These are phyloP conservation scores for Phacellophora camtschatica DNA, from an alignment of 30 jellyfish, hydroid and myxozoan species.

Conservation along the genomic window DNA sequence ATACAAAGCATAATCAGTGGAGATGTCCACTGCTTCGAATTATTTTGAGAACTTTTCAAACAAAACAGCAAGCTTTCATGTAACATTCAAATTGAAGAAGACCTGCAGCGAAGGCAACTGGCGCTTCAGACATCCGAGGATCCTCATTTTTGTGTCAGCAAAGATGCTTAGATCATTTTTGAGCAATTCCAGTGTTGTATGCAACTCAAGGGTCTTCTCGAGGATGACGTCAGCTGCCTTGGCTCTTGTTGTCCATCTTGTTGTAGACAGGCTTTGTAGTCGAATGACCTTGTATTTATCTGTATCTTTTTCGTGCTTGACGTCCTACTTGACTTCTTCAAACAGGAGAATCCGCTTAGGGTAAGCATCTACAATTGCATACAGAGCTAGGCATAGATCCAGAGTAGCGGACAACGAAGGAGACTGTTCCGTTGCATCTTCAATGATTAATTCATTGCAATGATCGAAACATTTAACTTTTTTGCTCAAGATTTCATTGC, in stretches of 20 bases:
- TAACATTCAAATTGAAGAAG: slow-evolving; percentile 44
- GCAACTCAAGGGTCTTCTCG: slow-evolving; percentile 11
- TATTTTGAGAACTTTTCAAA: slow-evolving; percentile 34
- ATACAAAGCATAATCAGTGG: slow-evolving; percentile 58
- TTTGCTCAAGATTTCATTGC: slow-evolving; percentile 41
- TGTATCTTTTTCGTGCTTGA: slow-evolving; percentile 10
- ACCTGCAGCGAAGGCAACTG: slow-evolving; percentile 50
- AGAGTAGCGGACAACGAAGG: background rate
- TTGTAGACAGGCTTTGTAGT: slow-evolving; percentile 45
- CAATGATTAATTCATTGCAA: slow-evolving; percentile 7
- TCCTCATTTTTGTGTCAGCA: slow-evolving; percentile 20
- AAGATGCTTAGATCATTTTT: slow-evolving; percentile 26
- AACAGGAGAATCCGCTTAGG: slow-evolving; percentile 29
- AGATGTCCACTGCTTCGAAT: slow-evolving; percentile 38
- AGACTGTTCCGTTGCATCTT: slow-evolving; percentile 19
- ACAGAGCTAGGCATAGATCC: slow-evolving; percentile 23
- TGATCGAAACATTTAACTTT: background rate
- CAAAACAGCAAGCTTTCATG: slow-evolving; percentile 31
- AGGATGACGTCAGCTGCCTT: slow-evolving; percentile 55
- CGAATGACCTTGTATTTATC: slow-evolving; percentile 3
- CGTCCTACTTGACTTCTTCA: slow-evolving; percentile 16
- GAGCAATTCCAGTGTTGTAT: slow-evolving; percentile 7
- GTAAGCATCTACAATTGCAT: slow-evolving; percentile 5
- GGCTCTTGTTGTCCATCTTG: slow-evolving; percentile 61
- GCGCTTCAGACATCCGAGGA: slow-evolving; percentile 35